A percentile compares a stretch with the other conserved stretches of the same genome.
Conservation (phyloP, 2,113 vertebrate species). For the Chaetura pelagica region DNA sequence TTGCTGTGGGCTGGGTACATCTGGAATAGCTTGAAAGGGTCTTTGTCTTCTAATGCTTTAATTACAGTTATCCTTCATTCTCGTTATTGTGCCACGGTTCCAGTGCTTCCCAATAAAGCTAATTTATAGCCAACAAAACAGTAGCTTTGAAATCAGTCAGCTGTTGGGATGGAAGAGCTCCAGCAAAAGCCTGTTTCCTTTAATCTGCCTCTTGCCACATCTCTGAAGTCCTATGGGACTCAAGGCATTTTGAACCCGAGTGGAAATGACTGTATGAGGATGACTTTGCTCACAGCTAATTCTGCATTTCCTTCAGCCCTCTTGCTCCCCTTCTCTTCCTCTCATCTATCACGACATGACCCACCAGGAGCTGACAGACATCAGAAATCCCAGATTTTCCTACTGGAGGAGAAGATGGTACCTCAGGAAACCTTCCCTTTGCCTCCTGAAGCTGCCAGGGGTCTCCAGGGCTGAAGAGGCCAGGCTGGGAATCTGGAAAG, state of each 20-base stretch:
- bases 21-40: not conserved
- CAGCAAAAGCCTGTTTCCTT: not conserved
- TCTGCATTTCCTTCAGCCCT: not conserved
- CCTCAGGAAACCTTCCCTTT: not conserved
- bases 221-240: not conserved
- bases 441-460: not conserved
- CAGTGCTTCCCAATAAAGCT: not conserved
- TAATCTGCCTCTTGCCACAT: too few species aligned
- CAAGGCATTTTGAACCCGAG: not conserved
- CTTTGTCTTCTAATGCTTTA: not conserved
- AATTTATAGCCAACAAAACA: not conserved
- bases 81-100: not conserved
- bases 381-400: not conserved
- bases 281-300: not conserved
- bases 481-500: not conserved
- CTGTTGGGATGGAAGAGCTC: not conserved
- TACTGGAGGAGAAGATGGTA: not conserved
- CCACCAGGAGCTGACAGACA: not conserved
- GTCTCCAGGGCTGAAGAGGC: not conserved
- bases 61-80: not conserved
- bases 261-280: not conserved
- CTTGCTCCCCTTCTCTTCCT: not conserved
- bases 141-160: not conserved
- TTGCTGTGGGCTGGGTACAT: not conserved
- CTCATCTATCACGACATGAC: rapidly evolving